Conservation (phyloP, 2,113 vertebrate genomes). For the Hiodon tergisus region DNA sequence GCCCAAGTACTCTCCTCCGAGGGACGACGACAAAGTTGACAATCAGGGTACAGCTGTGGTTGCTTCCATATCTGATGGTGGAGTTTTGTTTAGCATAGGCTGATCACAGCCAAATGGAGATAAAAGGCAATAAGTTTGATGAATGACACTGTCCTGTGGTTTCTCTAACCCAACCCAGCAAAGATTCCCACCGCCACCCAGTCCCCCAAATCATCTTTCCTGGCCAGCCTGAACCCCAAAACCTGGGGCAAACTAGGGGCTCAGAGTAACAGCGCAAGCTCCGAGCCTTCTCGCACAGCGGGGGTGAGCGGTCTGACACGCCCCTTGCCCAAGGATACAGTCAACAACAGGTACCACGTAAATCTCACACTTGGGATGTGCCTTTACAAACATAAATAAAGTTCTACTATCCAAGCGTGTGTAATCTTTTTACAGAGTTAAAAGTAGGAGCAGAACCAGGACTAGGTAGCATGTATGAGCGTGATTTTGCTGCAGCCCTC, state of each 20-base stretch:
- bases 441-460: too few relatives aligned
- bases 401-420: too few relatives aligned
- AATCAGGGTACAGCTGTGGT: conserved; percentile 84
- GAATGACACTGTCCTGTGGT: background rate
- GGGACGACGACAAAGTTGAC: conserved; percentile 99
- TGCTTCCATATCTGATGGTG: background rate
- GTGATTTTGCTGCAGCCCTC: background rate
- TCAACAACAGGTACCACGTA: conserved; percentile 84
- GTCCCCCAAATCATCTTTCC: conserved; percentile 96
- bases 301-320: conserved; percentile 93
- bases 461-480: background rate
- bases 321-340: conserved; percentile 87
- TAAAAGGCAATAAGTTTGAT: too few relatives aligned
- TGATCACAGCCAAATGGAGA: too few relatives aligned
- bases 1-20: conserved; percentile 95
- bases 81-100: too few relatives aligned
- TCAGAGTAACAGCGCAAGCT: conserved; percentile 92
- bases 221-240: conserved; percentile 98
- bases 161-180: conserved; percentile 56
- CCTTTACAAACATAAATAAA: too few relatives aligned
- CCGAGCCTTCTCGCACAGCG: conserved; percentile 88
- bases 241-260: conserved; percentile 94
- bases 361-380: background rate
- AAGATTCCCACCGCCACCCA: conserved; percentile 98
- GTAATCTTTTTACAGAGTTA: too few relatives aligned